These are phyloP conservation scores for Drosophila guanche DNA, from an alignment of 1,140 invertebrate species.

Conservation along the genomic window DNA sequence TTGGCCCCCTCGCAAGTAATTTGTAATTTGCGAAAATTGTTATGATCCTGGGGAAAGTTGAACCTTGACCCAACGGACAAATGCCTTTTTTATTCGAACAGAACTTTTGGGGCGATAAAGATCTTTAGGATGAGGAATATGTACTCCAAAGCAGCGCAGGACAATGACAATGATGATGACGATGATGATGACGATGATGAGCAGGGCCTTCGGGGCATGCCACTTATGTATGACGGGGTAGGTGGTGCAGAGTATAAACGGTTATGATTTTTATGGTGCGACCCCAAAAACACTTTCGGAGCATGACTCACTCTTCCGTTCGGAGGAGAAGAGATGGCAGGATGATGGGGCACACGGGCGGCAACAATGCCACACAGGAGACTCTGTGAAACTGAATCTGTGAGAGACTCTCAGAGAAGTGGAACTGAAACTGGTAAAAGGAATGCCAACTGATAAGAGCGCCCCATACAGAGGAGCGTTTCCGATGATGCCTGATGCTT, in stretches of 20 bases:
- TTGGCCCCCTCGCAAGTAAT: slow-evolving; percentile 42
- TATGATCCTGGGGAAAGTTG: slow-evolving; percentile 61
- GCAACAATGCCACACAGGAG: slow-evolving; percentile 20
- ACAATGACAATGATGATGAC: slow-evolving; percentile 13
- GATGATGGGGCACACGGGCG: slow-evolving; percentile 14
- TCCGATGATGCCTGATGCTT: slow-evolving; percentile 47
- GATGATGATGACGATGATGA: slow-evolving; percentile 36
- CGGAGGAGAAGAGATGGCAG: slow-evolving; percentile 47
- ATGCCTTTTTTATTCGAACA: slow-evolving; percentile 64
- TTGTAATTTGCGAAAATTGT: slow-evolving; percentile 80
- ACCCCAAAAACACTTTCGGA: slow-evolving; percentile 60
- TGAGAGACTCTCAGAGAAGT: slow-evolving; percentile 35
- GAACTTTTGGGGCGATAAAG: slow-evolving; percentile 45
- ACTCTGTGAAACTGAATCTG: neutral
- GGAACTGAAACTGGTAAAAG: slow-evolving; percentile 12
- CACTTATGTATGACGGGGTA: slow-evolving; percentile 15
- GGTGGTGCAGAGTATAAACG: slow-evolving; percentile 53
- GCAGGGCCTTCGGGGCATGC: slow-evolving; percentile 2
- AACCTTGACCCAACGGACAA: slow-evolving; percentile 43
- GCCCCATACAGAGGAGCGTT: slow-evolving; percentile 48
- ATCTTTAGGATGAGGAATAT: slow-evolving; percentile 29
- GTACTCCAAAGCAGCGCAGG: neutral
- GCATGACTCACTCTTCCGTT: slow-evolving; percentile 52
- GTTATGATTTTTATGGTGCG: slow-evolving; percentile 77
- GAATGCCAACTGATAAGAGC: slow-evolving; percentile 31